These are phyloP conservation scores for Callipepla californica DNA, from an alignment of 2,113 vertebrate genomes.

Conservation along the genomic window DNA sequence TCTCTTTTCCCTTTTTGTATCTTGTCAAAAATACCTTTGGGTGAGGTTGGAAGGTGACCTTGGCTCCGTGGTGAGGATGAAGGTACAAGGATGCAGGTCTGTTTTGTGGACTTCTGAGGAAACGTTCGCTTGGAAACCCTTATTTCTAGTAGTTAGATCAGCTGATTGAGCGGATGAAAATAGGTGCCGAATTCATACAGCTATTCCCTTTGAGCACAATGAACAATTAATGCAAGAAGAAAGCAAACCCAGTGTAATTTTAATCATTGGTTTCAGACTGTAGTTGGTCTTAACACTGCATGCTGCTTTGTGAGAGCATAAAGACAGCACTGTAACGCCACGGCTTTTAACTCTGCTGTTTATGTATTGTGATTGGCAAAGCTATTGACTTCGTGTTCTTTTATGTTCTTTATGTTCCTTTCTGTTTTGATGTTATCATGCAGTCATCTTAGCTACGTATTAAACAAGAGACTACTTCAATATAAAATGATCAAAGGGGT, in stretches of 20 bases:
- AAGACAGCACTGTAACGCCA: not conserved
- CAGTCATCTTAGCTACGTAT: conserved; percentile 50
- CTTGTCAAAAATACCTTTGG: not conserved
- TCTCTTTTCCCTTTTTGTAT: not conserved
- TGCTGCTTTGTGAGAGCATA: conserved; percentile 50
- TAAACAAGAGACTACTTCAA: conserved; percentile 75
- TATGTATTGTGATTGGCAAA: conserved; percentile 44
- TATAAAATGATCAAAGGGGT: conserved; percentile 70
- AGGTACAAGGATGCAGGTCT: not conserved
- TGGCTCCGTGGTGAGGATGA: not conserved
- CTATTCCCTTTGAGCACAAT: not conserved
- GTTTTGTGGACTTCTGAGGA: not conserved
- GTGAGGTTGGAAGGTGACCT: not conserved
- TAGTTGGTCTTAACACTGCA: not conserved
- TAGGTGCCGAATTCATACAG: not conserved
- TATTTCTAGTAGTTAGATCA: not conserved
- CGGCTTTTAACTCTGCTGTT: conserved; percentile 53
- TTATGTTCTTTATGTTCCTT: conserved; percentile 66
- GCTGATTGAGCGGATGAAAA: not conserved
- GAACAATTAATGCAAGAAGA: conserved; percentile 31
- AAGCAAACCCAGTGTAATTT: not conserved
- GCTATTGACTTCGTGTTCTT: conserved; percentile 62
- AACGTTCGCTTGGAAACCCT: not conserved
- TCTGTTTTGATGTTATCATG: conserved; percentile 69
- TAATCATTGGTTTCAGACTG: conserved; percentile 31